Conservation (phyloP, 2,113 vertebrate genomes). For the Atractosteus spatula region DNA sequence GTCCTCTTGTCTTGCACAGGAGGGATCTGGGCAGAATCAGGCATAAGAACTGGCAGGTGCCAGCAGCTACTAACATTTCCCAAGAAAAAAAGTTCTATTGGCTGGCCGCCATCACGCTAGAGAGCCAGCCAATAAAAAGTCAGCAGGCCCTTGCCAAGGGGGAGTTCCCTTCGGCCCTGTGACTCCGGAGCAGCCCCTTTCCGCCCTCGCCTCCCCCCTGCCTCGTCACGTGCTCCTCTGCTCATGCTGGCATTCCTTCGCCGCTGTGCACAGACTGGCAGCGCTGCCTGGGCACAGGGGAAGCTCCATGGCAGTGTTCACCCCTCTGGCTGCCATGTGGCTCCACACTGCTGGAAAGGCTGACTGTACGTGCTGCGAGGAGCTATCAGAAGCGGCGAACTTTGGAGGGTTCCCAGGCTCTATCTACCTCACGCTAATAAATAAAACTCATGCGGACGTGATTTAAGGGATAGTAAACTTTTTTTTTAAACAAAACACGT, state of each 20-base stretch:
- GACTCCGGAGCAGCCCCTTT: fast-evolving
- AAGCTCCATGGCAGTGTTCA: no score
- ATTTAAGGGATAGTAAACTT: not conserved
- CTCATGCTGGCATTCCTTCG: not conserved
- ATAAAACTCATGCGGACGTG: no score
- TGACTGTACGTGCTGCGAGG: no score
- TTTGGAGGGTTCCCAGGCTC: no score
- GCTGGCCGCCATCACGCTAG: constrained; percentile 17
- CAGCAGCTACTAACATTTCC: constrained; percentile 3
- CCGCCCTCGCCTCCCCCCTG: not conserved
- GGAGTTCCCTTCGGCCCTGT: not conserved
- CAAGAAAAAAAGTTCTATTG: constrained; percentile 19
- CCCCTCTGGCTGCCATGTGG: no score
- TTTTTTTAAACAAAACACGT: not conserved
- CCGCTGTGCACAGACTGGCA: no score
- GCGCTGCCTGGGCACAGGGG: no score
- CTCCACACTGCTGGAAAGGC: no score
- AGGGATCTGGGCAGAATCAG: not conserved
- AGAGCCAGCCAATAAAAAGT: constrained; percentile 16
- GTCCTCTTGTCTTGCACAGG: no score
- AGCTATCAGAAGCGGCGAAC: no score
- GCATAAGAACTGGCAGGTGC: constrained; percentile 1
- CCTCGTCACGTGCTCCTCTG: no score
- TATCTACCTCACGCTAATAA: no score
- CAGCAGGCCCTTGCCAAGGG: not conserved